A percentile compares a stretch with the other conserved stretches of the same genome.
Conservation (phyloP, 2,113 vertebrate genomes). For the Pardalotus punctatus region DNA sequence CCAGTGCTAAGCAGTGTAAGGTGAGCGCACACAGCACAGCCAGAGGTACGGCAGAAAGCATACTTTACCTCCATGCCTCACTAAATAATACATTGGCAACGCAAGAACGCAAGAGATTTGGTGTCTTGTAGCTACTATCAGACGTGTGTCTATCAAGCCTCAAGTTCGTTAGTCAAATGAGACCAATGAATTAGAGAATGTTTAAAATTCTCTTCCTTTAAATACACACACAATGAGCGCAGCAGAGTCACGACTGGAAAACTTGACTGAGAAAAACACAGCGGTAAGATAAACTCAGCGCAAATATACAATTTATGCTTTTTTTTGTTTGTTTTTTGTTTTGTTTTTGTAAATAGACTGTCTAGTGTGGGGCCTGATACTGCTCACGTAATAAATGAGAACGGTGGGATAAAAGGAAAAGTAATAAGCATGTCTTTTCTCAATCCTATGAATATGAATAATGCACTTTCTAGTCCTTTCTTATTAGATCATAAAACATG, state of each 20-base stretch:
- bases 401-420: constrained; percentile 47
- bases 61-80: constrained; percentile 67
- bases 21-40: constrained; percentile 61
- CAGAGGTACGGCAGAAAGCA: constrained; percentile 51
- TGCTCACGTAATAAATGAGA: constrained; percentile 42
- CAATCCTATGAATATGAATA: constrained; percentile 46
- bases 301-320: constrained; percentile 36
- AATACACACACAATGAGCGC: constrained; percentile 47
- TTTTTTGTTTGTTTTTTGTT: background rate
- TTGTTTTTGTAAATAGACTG: constrained; percentile 17
- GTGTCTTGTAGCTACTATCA: constrained; percentile 78
- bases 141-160: constrained; percentile 72
- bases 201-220: constrained; percentile 67
- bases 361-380: background rate
- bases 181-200: constrained; percentile 67
- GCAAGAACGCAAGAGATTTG: constrained; percentile 80
- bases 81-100: constrained; percentile 93
- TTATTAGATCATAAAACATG: constrained; percentile 2
- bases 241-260: constrained; percentile 53
- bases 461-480: constrained; percentile 30
- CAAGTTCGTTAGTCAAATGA: constrained; percentile 74
- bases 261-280: constrained; percentile 58
- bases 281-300: constrained; percentile 73
- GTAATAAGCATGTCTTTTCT: constrained; percentile 15
- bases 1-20: constrained; percentile 71